Percentiles rank a stretch among this genome's conserved stretches.
phyloP scores from a whole-genome alignment of 2,797 vertebrate genomes.

The Notolabrus celidotus region DNA sequence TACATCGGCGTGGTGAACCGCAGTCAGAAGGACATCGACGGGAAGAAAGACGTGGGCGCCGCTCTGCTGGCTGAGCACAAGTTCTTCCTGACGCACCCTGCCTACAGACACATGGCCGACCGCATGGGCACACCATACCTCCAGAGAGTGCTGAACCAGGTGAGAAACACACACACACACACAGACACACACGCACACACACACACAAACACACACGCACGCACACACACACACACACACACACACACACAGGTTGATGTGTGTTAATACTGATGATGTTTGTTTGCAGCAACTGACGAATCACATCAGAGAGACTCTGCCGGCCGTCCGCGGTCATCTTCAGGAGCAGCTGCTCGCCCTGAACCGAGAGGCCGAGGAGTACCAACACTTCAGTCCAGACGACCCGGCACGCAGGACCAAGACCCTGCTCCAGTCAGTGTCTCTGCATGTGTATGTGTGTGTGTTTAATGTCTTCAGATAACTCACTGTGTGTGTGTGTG shows the following conservation, averaged over 20 bases:
- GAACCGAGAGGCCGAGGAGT: conserved; percentile 91
- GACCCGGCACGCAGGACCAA: conserved; percentile 92
- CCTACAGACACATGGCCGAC: conserved; percentile 89
- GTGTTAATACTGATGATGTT: conserved; percentile 16
- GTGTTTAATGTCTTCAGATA: background rate
- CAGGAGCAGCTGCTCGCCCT: conserved; percentile 89
- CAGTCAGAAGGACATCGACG: conserved; percentile 91
- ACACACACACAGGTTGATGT: background rate
- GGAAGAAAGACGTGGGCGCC: conserved; percentile 88
- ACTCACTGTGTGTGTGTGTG: background rate
- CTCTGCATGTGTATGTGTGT: background rate
- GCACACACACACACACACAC: background rate
- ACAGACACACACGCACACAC: conserved; percentile 4
- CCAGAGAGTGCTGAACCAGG: conserved; percentile 90
- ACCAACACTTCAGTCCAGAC: conserved; percentile 87
- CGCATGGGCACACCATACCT: conserved; percentile 89
- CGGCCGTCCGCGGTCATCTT: conserved; percentile 88
- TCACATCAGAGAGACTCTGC: conserved; percentile 92
- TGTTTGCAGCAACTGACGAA: conserved; percentile 92
- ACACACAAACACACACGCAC: background rate
- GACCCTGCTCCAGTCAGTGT: conserved; percentile 90
- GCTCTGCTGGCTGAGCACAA: conserved; percentile 86
- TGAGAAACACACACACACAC: conserved; percentile 49
- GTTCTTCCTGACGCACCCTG: conserved; percentile 88
- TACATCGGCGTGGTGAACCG: conserved; percentile 91